Base-by-base conservation (phyloP, 2,113 vertebrate species). In the Myodes glareolus region DNA sequence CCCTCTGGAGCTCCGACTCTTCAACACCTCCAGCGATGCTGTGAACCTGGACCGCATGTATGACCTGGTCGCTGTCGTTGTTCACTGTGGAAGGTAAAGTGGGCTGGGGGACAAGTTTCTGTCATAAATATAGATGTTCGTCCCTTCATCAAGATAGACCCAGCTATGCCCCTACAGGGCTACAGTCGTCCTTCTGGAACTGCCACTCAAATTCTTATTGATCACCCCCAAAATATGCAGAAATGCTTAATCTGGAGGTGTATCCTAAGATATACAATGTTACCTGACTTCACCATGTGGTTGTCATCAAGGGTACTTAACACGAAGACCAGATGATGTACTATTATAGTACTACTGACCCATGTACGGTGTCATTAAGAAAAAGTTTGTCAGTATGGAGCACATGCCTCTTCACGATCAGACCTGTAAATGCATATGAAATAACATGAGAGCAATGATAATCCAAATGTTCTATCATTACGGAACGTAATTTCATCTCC, bases 41-140 rank as follows among this genome's bases (percentile, higher is more conserved):
- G 98, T 99, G 92, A 99, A 99, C 98, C 97, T 99, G 88, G 99
- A 99, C 97, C 99, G 99, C 98, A 99, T 99, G 99, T 99, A 99
- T 0, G 99, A 99, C 98, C 98, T 99, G 33, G 99, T 99, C 0
- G 99, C 99, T 0, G 99, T 99, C 92, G 99, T 99, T 17, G 99
- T 99, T 50, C 99, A 99, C 98, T 99, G 99, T 72, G 99, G 99
- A 98, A 99, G 99, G 99, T 99, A 97, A 61, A 81, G 2, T 39
- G 3, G 25, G 7, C 7, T 0, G 9, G 50, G 75, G 33, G 21
- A 63, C 11, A 36, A 4, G 10, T 0, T 36, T 7, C 0, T 1
- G 1, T 0, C 39, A 0, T 10, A 2, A 16, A 2, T 0, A 4
- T 2, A 27, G 12, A 19, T n/a, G 2, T 2, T 27, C 8, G 10